A percentile compares a stretch with the other conserved stretches of the same genome.
These are phyloP conservation scores for Tetropium fuscum DNA, from an alignment of 2,888 invertebrate genomes.

Conservation along the genomic window DNA sequence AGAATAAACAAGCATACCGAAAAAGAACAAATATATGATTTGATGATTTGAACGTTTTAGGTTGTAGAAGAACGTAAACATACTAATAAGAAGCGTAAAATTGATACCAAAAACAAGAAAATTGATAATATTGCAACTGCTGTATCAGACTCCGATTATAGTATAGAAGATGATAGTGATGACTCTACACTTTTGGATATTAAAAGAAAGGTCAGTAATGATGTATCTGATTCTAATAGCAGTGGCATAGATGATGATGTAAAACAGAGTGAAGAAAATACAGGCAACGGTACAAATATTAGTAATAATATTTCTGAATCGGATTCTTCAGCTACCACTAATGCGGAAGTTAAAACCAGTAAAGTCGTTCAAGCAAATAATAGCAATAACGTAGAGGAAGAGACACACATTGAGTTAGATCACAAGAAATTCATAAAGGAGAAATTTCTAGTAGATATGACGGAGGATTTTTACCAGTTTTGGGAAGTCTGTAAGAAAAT, in stretches of 20 bases:
- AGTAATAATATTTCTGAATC: neutral
- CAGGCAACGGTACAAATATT: neutral
- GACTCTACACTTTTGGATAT: neutral
- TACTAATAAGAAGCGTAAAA: conserved; percentile 33
- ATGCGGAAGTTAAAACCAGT: too few relatives aligned
- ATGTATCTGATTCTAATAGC: conserved; percentile 28
- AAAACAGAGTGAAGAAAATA: neutral
- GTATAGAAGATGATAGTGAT: conserved; percentile 10
- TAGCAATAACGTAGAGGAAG: neutral
- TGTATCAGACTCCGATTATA: conserved; percentile 45
- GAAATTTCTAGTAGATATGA: conserved; percentile 88
- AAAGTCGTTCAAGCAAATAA: too few relatives aligned
- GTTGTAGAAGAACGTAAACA: conserved; percentile 18
- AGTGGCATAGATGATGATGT: conserved; percentile 1
- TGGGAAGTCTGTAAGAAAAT: conserved; percentile 79
- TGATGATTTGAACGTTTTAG: conserved; percentile 21
- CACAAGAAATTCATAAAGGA: conserved; percentile 72
- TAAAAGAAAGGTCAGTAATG: neutral
- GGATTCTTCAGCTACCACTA: too few relatives aligned
- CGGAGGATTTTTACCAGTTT: conserved; percentile 88
- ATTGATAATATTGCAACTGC: conserved; percentile 26
- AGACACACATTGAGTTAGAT: conserved; percentile 16
- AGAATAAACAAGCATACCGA: conserved; percentile 8
- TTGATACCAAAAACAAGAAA: conserved; percentile 9
- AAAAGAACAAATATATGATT: neutral